A percentile compares a stretch with the other conserved stretches of the same genome.
phyloP scores from a whole-genome alignment of 1,140 invertebrate species.

The Semibalanus balanoides region DNA sequence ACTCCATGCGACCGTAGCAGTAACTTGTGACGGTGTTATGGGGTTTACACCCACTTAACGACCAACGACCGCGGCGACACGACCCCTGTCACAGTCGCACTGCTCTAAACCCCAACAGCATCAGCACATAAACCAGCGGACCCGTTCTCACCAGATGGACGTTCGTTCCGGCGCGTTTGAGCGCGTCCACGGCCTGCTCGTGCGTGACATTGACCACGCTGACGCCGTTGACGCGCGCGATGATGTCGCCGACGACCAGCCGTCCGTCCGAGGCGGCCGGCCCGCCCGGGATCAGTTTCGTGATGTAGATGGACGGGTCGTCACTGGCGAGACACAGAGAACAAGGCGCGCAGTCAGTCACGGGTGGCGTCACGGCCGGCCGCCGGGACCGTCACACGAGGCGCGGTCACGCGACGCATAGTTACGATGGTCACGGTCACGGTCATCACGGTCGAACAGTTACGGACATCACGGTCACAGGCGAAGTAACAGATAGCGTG shows the following conservation, averaged over 20 bases:
- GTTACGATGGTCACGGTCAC: no score
- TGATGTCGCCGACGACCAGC: constrained; percentile 74
- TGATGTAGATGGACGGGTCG: constrained; percentile 83
- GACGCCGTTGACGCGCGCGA: constrained; percentile 74
- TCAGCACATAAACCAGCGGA: neutral
- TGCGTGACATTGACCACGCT: constrained; percentile 85
- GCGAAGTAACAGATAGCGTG: no score
- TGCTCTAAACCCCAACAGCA: no score
- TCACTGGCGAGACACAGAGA: constrained; percentile 26
- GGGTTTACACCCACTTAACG: no score
- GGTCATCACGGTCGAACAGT: no score
- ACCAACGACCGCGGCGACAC: no score
- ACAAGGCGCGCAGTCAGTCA: neutral
- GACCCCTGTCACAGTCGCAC: no score
- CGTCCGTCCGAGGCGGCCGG: constrained; percentile 87
- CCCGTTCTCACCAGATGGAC: constrained; percentile 62
- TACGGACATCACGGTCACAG: no score
- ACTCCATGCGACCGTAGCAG: no score
- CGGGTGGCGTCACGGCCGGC: neutral
- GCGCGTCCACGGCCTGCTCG: constrained; percentile 81
- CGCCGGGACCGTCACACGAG: no score
- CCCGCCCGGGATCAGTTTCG: constrained; percentile 92
- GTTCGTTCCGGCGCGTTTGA: constrained; percentile 85
- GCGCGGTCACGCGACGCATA: no score
- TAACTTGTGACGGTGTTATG: no score